Evolutionary conservation across 2,113 vertebrate genomes (phyloP), one percentile per base, ranked within the genome.

Genomic region (Ochotona princeps): DNA sequence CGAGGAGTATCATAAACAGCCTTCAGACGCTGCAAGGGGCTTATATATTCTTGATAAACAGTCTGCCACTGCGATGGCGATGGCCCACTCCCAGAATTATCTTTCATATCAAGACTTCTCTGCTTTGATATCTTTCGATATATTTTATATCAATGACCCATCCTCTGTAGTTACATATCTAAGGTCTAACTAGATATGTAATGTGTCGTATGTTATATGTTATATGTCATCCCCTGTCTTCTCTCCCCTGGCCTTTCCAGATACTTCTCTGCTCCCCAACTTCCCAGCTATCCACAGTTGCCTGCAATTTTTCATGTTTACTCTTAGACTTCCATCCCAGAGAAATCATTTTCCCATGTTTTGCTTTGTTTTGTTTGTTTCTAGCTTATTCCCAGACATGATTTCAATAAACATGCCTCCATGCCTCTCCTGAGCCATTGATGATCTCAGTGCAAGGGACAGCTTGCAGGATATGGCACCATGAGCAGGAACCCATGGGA

Each of bases 161-260:
- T 7, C 5, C 1, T 12, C 10, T 8, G 21, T 6, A n/a, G 9
- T 2, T 18, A 18, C 80, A 32, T 6, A 54, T 2, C 49, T 8
- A 51, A 13, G 7, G 47, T 20, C 30, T 57, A 57, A 57, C 54
- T 9, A 49, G n/a, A n/a, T n/a, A n/a, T n/a, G n/a, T n/a, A n/a
- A n/a, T n/a, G n/a, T n/a, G n/a, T n/a, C n/a, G n/a, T n/a, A n/a
- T n/a, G n/a, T n/a, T n/a, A n/a, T n/a, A n/a, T n/a, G n/a, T n/a
- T n/a, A n/a, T n/a, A n/a, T n/a, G n/a, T n/a, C n/a, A n/a, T n/a
- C 18, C 15, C 12, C 5, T 5, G 47, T 13, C 75, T 47, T 83
- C 63, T 60, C 61, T 76, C 25, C 63, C 18, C 12, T 7, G 21
- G 32, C 30, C 12, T 91, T 73, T 80, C n/a, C 30, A 54, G n/a